Evolutionary conservation across 2,797 vertebrate genomes (phyloP), one percentile per base, ranked within the genome.

Genomic region (Chelidonichthys spinosus): DNA sequence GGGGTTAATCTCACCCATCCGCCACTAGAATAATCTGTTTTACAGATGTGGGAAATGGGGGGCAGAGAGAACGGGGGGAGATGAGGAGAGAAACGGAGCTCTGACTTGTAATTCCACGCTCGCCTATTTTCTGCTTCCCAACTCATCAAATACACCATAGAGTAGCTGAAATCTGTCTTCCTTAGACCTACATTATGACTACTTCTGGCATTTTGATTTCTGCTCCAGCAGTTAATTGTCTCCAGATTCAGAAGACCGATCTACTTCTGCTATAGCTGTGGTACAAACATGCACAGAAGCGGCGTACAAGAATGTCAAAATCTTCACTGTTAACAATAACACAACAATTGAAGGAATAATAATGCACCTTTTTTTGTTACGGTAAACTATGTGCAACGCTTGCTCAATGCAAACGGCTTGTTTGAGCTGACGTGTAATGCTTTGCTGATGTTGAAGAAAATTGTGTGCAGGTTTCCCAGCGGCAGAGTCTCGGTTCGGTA

Each of bases 171-270:
- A 77, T 83, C 68, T 55, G 61, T 84, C 82, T 79, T 77, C 72
- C 78, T 88, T 53, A 69, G 73, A 76, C 72, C 73, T 46, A 63
- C 78, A 60, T 72, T 74, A 67, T 87, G 71, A 85, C 69, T 55
- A 2, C 65, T 76, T 84, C 74, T 85, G 86, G 81, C 85, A 79
- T 87, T 93, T 84, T 56, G 63, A 82, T 78, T 84, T 74, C 71
- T 74, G 36, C 60, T 89, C 86, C 88, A 81, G 70, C 63, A 44
- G 35, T 76, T 87, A 88, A 91, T 83, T 84, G 83, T 81, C 74
- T 89, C 88, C 89, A 90, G 88, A 90, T 87, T 85, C 72, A 43
- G 74, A 70, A 65, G 82, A 79, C 78, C 79, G 79, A 85, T 76
- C 72, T 52, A 60, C 77, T 61, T 76, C 71, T 80, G 72, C 70